These are phyloP conservation scores for Cosmorhoe ocellata DNA, from an alignment of 2,888 invertebrate species.

Conservation along the genomic window DNA sequence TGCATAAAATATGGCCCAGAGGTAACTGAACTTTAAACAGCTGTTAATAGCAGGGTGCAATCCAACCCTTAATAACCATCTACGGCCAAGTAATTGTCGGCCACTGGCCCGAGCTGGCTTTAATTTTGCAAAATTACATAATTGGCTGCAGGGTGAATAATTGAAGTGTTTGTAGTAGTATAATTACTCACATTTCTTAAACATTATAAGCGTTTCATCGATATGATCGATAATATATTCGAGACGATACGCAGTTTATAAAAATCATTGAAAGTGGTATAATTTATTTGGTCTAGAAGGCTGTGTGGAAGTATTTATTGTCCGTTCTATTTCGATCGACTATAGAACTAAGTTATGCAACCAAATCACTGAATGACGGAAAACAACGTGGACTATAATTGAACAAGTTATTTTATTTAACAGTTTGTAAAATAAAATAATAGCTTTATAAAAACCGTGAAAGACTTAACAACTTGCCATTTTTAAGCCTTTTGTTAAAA, in stretches of 20 bases:
- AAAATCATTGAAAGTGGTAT: background rate
- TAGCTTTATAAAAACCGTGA: too few relatives aligned
- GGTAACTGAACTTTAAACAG: constrained; percentile 39
- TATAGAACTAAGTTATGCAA: too few relatives aligned
- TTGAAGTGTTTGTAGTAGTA: constrained; percentile 34
- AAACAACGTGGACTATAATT: too few relatives aligned
- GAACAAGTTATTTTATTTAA: too few relatives aligned
- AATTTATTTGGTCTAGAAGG: too few relatives aligned
- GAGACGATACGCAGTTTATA: background rate
- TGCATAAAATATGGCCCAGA: constrained; percentile 11
- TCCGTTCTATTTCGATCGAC: too few relatives aligned
- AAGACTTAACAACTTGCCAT: too few relatives aligned
- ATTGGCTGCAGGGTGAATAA: constrained; percentile 45
- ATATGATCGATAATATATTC: constrained; percentile 4
- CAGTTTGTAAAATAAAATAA: too few relatives aligned
- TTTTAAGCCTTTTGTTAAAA: too few relatives aligned
- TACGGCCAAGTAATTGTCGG: constrained; percentile 31
- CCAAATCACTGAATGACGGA: too few relatives aligned
- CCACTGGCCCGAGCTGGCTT: constrained; percentile 23
- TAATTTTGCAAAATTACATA: constrained; percentile 45
- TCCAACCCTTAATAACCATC: constrained; percentile 31
- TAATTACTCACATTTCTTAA: constrained; percentile 5
- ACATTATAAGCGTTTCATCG: background rate
- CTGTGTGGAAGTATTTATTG: too few relatives aligned
- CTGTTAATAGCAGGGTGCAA: constrained; percentile 46